phyloP scores from a whole-genome alignment of 1,140 invertebrate genomes.

The Hyles euphorbiae region DNA sequence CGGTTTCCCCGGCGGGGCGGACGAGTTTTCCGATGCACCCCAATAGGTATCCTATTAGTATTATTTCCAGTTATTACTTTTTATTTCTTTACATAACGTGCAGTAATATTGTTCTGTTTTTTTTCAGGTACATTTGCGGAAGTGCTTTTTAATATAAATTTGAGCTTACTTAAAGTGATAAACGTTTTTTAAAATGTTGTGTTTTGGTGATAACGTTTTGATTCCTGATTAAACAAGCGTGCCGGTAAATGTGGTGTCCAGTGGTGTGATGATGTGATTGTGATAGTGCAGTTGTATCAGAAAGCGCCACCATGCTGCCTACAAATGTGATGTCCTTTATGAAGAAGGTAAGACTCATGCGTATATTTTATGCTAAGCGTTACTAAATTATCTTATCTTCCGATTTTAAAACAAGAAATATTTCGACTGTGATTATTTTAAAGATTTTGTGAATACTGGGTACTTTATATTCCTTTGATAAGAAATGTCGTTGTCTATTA shows the following conservation, averaged over 20 bases:
- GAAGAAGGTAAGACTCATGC: conserved; percentile 82
- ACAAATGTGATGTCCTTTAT: conserved; percentile 88
- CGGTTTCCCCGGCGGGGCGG: conserved; percentile 35
- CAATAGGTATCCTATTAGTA: background rate
- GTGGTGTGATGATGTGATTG: conserved; percentile 55
- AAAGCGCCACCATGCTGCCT: conserved; percentile 81
- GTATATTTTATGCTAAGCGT: background rate
- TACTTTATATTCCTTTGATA: no score
- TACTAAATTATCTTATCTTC: no score
- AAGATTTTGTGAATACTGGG: no score
- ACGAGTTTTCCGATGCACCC: conserved; percentile 11
- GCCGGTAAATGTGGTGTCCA: conserved; percentile 27
- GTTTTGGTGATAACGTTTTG: conserved; percentile 45
- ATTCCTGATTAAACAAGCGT: conserved; percentile 48
- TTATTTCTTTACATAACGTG: conserved; percentile 12
- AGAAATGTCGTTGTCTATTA: no score
- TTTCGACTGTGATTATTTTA: no score
- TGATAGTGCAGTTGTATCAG: conserved; percentile 25
- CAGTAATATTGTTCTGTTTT: conserved; percentile 31
- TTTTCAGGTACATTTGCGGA: conserved; percentile 32
- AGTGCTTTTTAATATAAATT: conserved; percentile 3
- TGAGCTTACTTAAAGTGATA: conserved; percentile 12
- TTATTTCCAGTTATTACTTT: conserved; percentile 6
- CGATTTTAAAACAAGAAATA: no score
- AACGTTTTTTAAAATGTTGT: conserved; percentile 44